These are phyloP conservation scores for Nysson spinosus DNA, from an alignment of 2,888 invertebrate species.

Conservation along the genomic window DNA sequence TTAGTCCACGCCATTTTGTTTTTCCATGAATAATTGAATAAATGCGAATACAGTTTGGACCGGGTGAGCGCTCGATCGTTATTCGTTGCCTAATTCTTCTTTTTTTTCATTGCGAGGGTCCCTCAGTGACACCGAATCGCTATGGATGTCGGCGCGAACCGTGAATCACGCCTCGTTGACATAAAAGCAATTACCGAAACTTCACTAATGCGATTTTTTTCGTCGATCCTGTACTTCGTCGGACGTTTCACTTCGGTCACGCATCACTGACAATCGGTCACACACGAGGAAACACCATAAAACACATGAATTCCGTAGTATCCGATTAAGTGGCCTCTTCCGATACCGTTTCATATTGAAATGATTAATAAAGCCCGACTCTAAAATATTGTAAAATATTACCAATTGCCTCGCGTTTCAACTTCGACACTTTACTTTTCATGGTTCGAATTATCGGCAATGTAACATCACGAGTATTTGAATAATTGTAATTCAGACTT, in stretches of 20 bases:
- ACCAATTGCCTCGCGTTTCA: no score
- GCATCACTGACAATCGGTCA: neutral
- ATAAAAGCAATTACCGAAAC: constrained; percentile 52
- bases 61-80: neutral
- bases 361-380: no score
- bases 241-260: neutral
- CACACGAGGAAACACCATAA: neutral
- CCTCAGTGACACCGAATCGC: constrained; percentile 19
- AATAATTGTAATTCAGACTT: no score
- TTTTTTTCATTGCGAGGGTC: constrained; percentile 15
- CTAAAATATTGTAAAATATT: no score
- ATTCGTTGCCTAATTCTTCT: constrained; percentile 11
- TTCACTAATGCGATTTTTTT: constrained; percentile 50
- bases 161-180: constrained; percentile 37
- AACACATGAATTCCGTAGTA: neutral
- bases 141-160: constrained; percentile 20
- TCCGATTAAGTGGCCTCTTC: neutral
- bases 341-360: neutral
- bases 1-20: no score
- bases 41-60: no score
- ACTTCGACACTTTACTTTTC: no score
- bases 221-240: neutral
- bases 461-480: no score
- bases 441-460: no score
- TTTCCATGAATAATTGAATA: no score